A percentile compares a stretch with the other conserved stretches of the same genome.
These are phyloP conservation scores for Eucera pruinosa DNA, from an alignment of 2,888 invertebrate species.

Conservation along the genomic window DNA sequence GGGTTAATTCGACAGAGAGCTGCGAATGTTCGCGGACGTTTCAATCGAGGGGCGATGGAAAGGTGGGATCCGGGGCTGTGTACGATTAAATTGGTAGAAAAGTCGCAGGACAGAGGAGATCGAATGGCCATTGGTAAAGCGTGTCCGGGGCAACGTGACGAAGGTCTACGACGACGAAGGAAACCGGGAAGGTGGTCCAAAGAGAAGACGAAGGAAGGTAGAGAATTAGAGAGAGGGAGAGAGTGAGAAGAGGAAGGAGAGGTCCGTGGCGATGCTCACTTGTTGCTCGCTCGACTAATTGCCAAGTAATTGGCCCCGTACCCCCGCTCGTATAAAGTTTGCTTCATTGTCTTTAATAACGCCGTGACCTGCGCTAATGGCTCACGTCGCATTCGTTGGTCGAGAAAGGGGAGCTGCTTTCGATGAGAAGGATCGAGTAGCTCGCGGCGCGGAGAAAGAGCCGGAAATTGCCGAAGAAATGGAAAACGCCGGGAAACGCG, in stretches of 20 bases:
- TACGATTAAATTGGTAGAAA: conserved; percentile 10
- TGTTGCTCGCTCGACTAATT: conserved; percentile 84
- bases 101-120: not conserved
- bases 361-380: conserved; percentile 82
- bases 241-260: conserved; percentile 60
- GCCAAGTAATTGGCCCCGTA: conserved; percentile 84
- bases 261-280: conserved; percentile 81
- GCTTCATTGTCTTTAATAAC: conserved; percentile 84
- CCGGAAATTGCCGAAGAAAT: conserved; percentile 57
- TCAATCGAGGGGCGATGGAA: not conserved
- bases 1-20: not conserved
- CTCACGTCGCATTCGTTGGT: conserved; percentile 77
- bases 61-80: too few species aligned
- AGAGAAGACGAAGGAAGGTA: conserved; percentile 65
- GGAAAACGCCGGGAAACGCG: conserved; percentile 51
- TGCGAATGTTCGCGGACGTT: not conserved
- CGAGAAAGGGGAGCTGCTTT: conserved; percentile 45
- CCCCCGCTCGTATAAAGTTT: conserved; percentile 82
- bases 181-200: conserved; percentile 61
- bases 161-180: conserved; percentile 30
- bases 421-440: conserved; percentile 58
- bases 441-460: conserved; percentile 48
- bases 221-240: conserved; percentile 22
- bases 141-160: conserved; percentile 64
- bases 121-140: conserved; percentile 32